Evolutionary conservation across 2,797 vertebrate species (phyloP).

Genomic region (Dendrocincla tyrannina): DNA sequence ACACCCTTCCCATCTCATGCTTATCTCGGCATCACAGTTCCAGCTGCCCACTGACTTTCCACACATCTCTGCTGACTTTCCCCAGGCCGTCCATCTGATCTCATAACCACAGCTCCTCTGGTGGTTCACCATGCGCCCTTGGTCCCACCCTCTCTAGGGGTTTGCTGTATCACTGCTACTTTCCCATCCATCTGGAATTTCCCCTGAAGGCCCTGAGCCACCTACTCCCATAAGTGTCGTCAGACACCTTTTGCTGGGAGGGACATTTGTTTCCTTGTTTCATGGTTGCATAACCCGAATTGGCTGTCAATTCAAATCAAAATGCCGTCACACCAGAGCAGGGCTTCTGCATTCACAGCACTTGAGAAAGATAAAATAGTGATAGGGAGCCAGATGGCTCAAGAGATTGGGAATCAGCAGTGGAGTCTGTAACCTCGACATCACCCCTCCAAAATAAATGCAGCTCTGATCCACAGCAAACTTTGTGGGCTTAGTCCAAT

Average conservation of each 20-base stretch:
- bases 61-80: constrained; percentile 23
- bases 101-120: constrained; percentile 56
- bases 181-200: constrained; percentile 53
- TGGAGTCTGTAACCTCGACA: neutral
- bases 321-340: neutral
- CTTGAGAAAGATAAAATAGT: neutral
- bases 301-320: neutral
- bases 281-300: neutral
- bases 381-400: constrained; percentile 28
- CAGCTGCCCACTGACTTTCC: constrained; percentile 40
- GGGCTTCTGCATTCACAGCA: neutral
- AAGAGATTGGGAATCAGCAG: neutral
- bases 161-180: constrained; percentile 1
- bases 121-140: neutral
- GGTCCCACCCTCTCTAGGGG: neutral
- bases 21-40: neutral
- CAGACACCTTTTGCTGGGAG: neutral
- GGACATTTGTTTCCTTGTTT: neutral
- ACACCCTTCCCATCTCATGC: constrained; percentile 36
- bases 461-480: neutral
- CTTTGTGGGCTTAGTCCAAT: neutral
- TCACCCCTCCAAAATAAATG: constrained; percentile 11
- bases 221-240: constrained; percentile 6
- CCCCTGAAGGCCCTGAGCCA: constrained; percentile 15
- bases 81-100: neutral